Evolutionary conservation across 2,113 vertebrate species (phyloP).

Genomic region (Chroicocephalus ridibundus): DNA sequence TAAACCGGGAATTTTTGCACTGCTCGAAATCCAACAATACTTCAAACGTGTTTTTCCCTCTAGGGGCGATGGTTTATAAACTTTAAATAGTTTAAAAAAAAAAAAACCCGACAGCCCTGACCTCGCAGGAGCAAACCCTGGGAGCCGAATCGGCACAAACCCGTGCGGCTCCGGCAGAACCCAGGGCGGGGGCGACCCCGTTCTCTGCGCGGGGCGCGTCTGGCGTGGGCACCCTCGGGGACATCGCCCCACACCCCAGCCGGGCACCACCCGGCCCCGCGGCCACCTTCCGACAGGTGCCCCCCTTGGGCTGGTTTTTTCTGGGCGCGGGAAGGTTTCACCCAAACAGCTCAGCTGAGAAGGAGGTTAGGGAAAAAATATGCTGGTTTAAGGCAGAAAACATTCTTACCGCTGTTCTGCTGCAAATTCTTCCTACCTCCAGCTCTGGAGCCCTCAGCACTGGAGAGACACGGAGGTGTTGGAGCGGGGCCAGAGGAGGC

Average conservation of each 20-base stretch:
- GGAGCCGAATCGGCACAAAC: background rate
- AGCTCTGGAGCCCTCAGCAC: background rate
- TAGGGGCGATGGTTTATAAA: accelerated
- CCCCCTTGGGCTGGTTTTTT: background rate
- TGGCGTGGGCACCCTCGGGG: background rate
- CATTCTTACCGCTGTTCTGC: background rate
- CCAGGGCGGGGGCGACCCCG: background rate
- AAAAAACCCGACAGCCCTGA: too few species aligned
- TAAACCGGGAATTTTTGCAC: background rate
- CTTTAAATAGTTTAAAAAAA: background rate
- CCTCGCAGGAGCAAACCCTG: accelerated
- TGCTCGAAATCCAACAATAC: too few species aligned
- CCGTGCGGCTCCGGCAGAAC: background rate
- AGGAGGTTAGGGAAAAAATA: background rate
- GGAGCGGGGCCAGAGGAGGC: background rate
- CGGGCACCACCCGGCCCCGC: background rate
- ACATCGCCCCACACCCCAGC: background rate
- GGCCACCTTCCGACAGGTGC: too few species aligned
- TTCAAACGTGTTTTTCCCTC: background rate
- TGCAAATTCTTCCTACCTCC: background rate
- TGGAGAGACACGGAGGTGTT: background rate
- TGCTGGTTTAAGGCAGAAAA: background rate
- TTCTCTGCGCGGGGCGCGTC: background rate
- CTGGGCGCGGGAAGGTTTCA: background rate
- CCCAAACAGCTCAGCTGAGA: background rate